These are phyloP conservation scores for Amblyopsis rosae DNA, from an alignment of 2,113 vertebrate species.

Conservation along the genomic window DNA sequence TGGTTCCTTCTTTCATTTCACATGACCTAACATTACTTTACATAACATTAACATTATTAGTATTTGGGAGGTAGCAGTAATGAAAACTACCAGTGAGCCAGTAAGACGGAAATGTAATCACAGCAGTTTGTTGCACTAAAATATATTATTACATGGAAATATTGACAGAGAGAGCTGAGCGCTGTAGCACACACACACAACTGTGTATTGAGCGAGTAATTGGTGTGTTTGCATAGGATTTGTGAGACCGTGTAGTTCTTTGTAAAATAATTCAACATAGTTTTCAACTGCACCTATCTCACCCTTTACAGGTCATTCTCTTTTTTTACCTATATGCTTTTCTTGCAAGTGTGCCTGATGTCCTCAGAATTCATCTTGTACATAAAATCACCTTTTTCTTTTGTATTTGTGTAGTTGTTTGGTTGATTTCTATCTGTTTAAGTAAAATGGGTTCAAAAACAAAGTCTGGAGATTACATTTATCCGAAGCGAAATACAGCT, in stretches of 20 bases:
- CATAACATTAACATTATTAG: no score
- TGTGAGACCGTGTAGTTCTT: slow-evolving; percentile 30
- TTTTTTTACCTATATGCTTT: neutral
- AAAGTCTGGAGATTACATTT: no score
- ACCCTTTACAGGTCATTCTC: slow-evolving; percentile 9
- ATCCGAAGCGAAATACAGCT: no score
- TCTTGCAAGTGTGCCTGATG: neutral
- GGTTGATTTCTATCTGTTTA: slow-evolving; percentile 45
- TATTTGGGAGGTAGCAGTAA: slow-evolving; percentile 9
- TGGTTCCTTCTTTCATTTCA: slow-evolving; percentile 16
- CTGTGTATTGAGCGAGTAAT: slow-evolving; percentile 26
- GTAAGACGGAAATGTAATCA: neutral
- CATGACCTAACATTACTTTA: slow-evolving; percentile 22
- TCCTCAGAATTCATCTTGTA: slow-evolving; percentile 41
- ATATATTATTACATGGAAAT: slow-evolving; percentile 36
- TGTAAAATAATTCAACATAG: neutral
- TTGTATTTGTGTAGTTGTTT: slow-evolving; percentile 50
- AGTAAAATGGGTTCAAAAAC: slow-evolving; percentile 45
- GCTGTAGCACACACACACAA: slow-evolving; percentile 28
- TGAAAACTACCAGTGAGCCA: slow-evolving; percentile 18
- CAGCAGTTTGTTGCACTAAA: slow-evolving; percentile 1
- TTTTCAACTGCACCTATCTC: slow-evolving; percentile 14
- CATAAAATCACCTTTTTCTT: slow-evolving; percentile 52
- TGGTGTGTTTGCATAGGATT: slow-evolving; percentile 46
- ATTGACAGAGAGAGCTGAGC: slow-evolving; percentile 51